Evolutionary conservation across 1,140 invertebrate genomes (phyloP), one percentile per base, ranked within the genome.

Genomic region (Lasioglossum baleicum): DNA sequence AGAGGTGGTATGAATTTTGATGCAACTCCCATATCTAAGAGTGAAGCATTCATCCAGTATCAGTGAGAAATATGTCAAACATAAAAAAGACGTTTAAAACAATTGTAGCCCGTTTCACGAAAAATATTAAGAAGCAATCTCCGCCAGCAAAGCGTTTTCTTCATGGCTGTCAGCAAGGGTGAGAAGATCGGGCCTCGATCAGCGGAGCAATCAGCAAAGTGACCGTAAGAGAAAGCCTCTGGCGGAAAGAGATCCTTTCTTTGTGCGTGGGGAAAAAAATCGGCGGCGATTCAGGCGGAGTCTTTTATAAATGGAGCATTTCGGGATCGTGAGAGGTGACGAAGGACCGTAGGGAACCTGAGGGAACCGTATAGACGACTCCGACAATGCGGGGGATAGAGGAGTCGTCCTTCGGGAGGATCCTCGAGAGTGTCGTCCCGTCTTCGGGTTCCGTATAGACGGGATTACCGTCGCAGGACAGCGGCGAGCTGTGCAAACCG

Each of bases 281-380:
- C 65, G 72, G 35, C 40, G 5, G 11, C 69, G 61, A 80, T 76
- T 60, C 69, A 35, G 15, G 73, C 40, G 44, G 80, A 31, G 61
- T 56, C 69, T 74, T 73, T 82, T 81, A 86, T 84, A 80, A 84
- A 87, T 82, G 75, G 83, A 75, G 76, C 80, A 72, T 82, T 69
- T 80, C 65, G 72, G 74, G 74, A 60, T 79, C 56, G 76, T 81
- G 85, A 80, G 80, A 84, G 69, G 82, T 87, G 85, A 82, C 70
- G 82, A 84, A 75, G 68, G 76, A 72, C 53, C 82, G 51, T 56
- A 61, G 75, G 74, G 82, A 82, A 69, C 78, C 68, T 69, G 72
- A 53, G 75, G 74, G 82, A 82, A 69, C 78, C 68, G 73, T 72
- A 60, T 74, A 75, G 84, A 66, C 76, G 77, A 70, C 1, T 35